Evolutionary conservation across 2,888 invertebrate genomes (phyloP), one percentile per base, ranked within the genome.

Genomic region (Apocheima hispidaria): DNA sequence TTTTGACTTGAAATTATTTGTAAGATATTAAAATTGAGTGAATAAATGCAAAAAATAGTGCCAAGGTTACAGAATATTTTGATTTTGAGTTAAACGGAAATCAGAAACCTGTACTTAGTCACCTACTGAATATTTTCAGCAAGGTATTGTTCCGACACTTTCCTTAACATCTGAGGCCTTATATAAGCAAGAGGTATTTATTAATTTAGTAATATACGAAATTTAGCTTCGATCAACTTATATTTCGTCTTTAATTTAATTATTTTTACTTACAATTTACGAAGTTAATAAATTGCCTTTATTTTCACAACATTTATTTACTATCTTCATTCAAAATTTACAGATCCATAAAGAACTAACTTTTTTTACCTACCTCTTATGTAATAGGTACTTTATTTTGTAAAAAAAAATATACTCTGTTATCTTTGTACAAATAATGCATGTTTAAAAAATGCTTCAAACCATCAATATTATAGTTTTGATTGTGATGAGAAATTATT

Each of bases 231-330:
- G 0, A 26, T 16, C 14, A 14, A 26, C 16, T 26, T 9, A 12
- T 21, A n/a, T 43, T n/a, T 43, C 7, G 16, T 26, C 4, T 23
- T 23, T 4, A 44, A 6, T 16, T 26, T 14, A n/a, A 16, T 26
- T 26, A 14, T 43, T 14, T n/a, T 26, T 16, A 26, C 14, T 44
- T 44, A 26, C 10, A 26, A 12, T 44, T 16, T 26, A 44, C 26
- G 23, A 41, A 23, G n/a, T 40, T 21, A 12, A 4, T 21, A 26
- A 43, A 6, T 43, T 26, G 10, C 4, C 6, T 44, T 26, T 44
- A 23, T 23, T 43, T 44, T 16, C 43, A 44, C 43, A 44, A 44
- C 43, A 26, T 44, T 44, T 9, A 44, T 44, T 44, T 26, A 26
- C 14, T 23, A 26, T 16, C 16, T 16, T 4, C 7, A 16, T 44